Percentiles rank a stretch among this genome's conserved stretches.
Conservation (phyloP, 2,113 vertebrate species). For the Cricetomys ansorgei region DNA sequence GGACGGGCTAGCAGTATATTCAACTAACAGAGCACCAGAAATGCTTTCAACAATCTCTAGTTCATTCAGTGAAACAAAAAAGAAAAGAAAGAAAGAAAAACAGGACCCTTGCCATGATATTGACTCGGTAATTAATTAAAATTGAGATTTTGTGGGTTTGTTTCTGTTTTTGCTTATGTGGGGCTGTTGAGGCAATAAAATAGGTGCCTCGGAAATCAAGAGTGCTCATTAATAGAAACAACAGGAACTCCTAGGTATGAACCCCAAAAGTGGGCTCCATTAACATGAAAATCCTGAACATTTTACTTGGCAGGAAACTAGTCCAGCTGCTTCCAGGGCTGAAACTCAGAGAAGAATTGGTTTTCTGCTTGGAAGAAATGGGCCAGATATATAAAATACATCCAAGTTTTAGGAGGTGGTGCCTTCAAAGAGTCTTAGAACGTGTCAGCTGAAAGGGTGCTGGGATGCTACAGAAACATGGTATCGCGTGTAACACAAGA, state of each 20-base stretch:
- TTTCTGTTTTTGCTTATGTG: constrained; percentile 50
- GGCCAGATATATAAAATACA: background rate
- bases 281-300: background rate
- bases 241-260: constrained; percentile 59
- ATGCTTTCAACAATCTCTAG: constrained; percentile 46
- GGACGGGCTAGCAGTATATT: constrained; percentile 64
- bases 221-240: background rate
- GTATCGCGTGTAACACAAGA: background rate
- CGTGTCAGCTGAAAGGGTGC: background rate
- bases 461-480: background rate
- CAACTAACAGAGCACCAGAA: constrained; percentile 62
- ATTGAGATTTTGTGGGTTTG: background rate
- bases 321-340: background rate
- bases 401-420: background rate
- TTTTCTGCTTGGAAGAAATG: background rate
- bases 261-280: constrained; percentile 10
- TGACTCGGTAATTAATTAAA: constrained; percentile 66
- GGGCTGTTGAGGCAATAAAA: constrained; percentile 7
- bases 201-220: constrained; percentile 24
- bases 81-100: constrained; percentile 2
- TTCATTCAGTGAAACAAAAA: constrained; percentile 40
- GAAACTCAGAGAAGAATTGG: background rate
- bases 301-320: background rate
- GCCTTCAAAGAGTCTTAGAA: background rate
- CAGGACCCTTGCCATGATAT: constrained; percentile 40